phyloP scores from a whole-genome alignment of 2,113 vertebrate species.

The Saccopteryx leptura region DNA sequence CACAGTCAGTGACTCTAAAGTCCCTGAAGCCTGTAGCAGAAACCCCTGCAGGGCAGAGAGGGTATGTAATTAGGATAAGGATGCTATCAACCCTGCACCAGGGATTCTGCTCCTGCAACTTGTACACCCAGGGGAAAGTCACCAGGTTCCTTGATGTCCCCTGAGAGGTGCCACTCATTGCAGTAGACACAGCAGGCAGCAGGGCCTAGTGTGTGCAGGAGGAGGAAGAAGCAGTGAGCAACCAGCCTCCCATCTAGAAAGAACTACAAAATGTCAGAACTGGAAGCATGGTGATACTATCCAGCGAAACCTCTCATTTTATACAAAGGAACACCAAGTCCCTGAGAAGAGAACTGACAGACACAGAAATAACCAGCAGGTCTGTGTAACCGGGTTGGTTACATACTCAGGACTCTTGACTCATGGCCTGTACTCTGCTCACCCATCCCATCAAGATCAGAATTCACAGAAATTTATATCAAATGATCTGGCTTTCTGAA shows the following conservation, averaged over 20 bases:
- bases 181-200: background rate
- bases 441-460: background rate
- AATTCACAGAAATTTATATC: background rate
- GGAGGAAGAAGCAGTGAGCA: background rate
- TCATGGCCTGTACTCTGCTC: background rate
- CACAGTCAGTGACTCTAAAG: background rate
- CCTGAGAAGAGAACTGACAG: background rate
- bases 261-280: slow-evolving; percentile 7
- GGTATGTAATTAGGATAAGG: background rate
- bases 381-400: background rate
- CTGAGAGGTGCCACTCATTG: background rate
- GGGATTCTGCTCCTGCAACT: background rate
- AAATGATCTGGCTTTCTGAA: slow-evolving; percentile 35
- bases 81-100: background rate
- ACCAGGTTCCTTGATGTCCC: background rate
- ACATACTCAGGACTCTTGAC: background rate
- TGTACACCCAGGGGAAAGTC: background rate
- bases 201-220: background rate
- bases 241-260: background rate
- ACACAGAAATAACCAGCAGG: background rate
- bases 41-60: background rate
- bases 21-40: background rate
- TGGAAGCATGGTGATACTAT: background rate
- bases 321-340: slow-evolving; percentile 6
- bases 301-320: background rate